Percentiles rank a stretch among this genome's conserved stretches.
These are phyloP conservation scores for Ernsta delagoae DNA, from an alignment of 2,888 invertebrate genomes.

Conservation along the genomic window DNA sequence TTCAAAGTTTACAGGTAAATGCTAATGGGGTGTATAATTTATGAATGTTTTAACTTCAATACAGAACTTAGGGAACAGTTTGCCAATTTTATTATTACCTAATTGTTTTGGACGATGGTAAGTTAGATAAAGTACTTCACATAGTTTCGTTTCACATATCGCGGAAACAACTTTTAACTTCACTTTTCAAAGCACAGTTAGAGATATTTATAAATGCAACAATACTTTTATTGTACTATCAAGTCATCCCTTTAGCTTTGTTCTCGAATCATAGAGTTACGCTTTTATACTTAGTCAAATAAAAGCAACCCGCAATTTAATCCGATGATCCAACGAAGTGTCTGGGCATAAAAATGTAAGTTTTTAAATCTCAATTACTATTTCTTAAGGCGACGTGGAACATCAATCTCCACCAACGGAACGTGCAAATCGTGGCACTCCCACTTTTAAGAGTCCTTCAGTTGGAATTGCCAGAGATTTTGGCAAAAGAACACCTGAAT, in stretches of 20 bases:
- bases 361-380: slow-evolving; percentile 11
- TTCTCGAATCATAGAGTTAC: no score
- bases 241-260: no score
- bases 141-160: no score
- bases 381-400: slow-evolving; percentile 70
- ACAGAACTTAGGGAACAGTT: slow-evolving; percentile 5
- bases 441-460: slow-evolving; percentile 74
- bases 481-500: slow-evolving; percentile 73
- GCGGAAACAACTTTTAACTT: no score
- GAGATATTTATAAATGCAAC: no score
- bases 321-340: no score
- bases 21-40: slow-evolving; percentile 51
- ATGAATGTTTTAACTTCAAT: slow-evolving; percentile 44
- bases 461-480: slow-evolving; percentile 76
- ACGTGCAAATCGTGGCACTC: slow-evolving; percentile 64
- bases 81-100: no score
- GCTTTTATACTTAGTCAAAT: no score
- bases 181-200: no score
- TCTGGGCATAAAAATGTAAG: not conserved
- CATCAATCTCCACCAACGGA: slow-evolving; percentile 57
- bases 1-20: slow-evolving; percentile 40
- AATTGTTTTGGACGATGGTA: not conserved
- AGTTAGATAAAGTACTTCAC: no score
- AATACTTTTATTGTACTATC: no score
- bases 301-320: no score